These are phyloP conservation scores for Bubo blakistoni DNA, from an alignment of 2,113 vertebrate genomes.

Conservation along the genomic window DNA sequence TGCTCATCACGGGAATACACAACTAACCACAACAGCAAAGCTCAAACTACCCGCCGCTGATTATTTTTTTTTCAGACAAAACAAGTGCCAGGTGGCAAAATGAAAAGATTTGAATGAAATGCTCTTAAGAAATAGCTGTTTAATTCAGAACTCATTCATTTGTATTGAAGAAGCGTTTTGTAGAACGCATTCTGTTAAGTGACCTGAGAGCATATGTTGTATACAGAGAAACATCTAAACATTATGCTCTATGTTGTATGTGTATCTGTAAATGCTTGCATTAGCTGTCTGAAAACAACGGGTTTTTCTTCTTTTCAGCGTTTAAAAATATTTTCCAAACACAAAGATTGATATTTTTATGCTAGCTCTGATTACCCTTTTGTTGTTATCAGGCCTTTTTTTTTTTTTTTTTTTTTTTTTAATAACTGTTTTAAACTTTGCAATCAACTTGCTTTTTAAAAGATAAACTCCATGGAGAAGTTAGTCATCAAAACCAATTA, in stretches of 20 bases:
- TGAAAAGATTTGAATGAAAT: slow-evolving; percentile 67
- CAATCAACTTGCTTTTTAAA: neutral
- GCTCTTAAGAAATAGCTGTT: slow-evolving; percentile 75
- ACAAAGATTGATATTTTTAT: slow-evolving; percentile 66
- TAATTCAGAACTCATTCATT: slow-evolving; percentile 79
- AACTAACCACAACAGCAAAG: neutral
- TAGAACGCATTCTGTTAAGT: slow-evolving; percentile 80
- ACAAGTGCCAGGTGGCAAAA: slow-evolving; percentile 72
- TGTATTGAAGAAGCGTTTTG: slow-evolving; percentile 78
- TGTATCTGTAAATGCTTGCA: slow-evolving; percentile 78
- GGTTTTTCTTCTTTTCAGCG: slow-evolving; percentile 45
- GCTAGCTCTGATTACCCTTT: slow-evolving; percentile 56
- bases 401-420: neutral
- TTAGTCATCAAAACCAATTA: slow-evolving; percentile 48
- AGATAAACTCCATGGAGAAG: slow-evolving; percentile 30
- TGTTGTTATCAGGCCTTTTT: slow-evolving; percentile 5
- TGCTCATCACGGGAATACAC: neutral
- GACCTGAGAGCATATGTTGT: slow-evolving; percentile 81
- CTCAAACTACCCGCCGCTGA: neutral
- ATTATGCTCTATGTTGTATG: slow-evolving; percentile 79
- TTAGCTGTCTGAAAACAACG: slow-evolving; percentile 80
- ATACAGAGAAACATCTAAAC: slow-evolving; percentile 80
- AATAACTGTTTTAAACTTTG: slow-evolving; percentile 29
- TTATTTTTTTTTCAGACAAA: slow-evolving; percentile 32
- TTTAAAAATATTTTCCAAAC: slow-evolving; percentile 75